Evolutionary conservation across 2,797 vertebrate genomes (phyloP).

Genomic region (Schizothorax lantsangensis): DNA sequence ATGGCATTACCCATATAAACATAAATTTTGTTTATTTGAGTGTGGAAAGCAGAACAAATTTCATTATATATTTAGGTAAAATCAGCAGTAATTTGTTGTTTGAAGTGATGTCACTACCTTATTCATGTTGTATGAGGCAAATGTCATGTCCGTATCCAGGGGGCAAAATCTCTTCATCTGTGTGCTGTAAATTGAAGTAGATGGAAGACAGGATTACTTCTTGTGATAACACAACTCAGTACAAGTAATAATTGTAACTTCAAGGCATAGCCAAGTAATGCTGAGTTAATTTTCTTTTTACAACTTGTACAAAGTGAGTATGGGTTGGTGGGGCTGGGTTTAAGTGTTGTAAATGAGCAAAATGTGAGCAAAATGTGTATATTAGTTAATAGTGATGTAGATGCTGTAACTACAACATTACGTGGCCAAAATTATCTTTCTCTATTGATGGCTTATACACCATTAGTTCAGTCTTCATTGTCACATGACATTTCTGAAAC

Average conservation of each 20-base stretch:
- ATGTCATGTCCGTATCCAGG: not conserved
- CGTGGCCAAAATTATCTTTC: not conserved
- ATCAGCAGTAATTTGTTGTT: not conserved
- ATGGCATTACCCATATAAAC: not conserved
- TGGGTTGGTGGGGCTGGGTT: too few species aligned
- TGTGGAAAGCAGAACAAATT: not conserved
- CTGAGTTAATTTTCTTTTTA: not conserved
- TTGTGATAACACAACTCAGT: not conserved
- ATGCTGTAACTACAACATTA: not conserved
- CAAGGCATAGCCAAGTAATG: constrained; percentile 1
- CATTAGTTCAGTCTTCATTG: not conserved
- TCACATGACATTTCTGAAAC: not conserved
- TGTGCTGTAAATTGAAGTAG: constrained; percentile 3
- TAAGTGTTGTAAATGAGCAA: not conserved
- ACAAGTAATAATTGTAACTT: constrained; percentile 3
- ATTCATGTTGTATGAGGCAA: not conserved
- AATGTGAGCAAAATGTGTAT: not conserved
- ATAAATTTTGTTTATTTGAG: not conserved
- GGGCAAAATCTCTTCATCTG: constrained; percentile 10
- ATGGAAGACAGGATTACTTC: constrained; percentile 16
- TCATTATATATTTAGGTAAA: not conserved
- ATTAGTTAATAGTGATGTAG: not conserved
- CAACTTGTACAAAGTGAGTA: not conserved
- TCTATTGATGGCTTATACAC: not conserved
- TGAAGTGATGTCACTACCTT: not conserved